Evolutionary conservation across 2,797 vertebrate species (phyloP), one percentile per base, ranked within the genome.

Genomic region (Poecilia gillii): DNA sequence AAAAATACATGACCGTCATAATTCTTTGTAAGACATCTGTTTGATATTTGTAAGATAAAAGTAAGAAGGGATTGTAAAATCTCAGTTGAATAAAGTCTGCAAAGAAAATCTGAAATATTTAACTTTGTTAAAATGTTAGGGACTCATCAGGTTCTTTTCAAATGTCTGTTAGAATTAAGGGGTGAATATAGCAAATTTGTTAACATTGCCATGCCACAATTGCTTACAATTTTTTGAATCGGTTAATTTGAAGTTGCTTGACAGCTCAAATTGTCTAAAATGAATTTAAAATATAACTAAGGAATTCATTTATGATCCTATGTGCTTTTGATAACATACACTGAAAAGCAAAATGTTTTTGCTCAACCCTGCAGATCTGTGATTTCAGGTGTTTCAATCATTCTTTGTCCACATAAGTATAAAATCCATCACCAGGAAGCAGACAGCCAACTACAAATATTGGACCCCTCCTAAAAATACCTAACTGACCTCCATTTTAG

Each of bases 11-110:
- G 57, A 81, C 41, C 28, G 36, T 57, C 64, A 59, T 73, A 83
- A 89, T 88, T 88, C 78, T 88, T 74, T 62, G 51, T 73, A 76
- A 74, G 74, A 76, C 77, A 89, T 77, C 79, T 77, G 76, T 78
- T 90, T 87, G 66, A 75, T 71, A 77, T 43, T n/a, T 77, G n/a
- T 12, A 16, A 76, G 78, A 78, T 68, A 80, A 79, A 57, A 53
- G 23, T 18, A 72, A 74, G 13, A 70, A 25, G 1, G 11, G 31
- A 72, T 59, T 85, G 62, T 79, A 4, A 73, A 53, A 59, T 39
- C 49, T 51, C 12, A 14, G 39, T 5, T 25, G 20, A 43, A 13
- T 41, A 14, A n/a, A n/a, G 39, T n/a, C 20, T 25, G 23, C 66
- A 43, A 23, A 13, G 5, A 33, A 39, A 70, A 43, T 13, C 3